Evolutionary conservation across 1,140 invertebrate species (phyloP), one percentile per base, ranked within the genome.

Genomic region (Oncopeltus fasciatus): DNA sequence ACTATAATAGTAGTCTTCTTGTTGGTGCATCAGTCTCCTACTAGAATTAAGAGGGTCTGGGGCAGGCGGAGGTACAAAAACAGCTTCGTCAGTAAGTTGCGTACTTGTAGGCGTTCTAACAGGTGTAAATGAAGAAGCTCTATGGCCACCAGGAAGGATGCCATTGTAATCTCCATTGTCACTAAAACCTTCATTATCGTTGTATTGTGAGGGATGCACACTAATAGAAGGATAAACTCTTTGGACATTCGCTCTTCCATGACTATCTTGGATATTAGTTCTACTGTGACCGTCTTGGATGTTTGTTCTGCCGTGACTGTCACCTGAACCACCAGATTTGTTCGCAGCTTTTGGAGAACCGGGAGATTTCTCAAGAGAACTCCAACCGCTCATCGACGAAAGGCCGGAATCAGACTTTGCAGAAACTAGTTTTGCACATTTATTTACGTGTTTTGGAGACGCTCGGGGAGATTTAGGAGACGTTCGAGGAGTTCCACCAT

Each of bases 331-430:
- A 14, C 18, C 20, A 26, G 21, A 58, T 57, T 60, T 51, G 27
- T 53, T 27, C 43, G 28, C 38, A 26, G 60, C 24, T 66, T 80
- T 80, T 0, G 86, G 84, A 1, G 84, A 88, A 57, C 83, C 83
- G 12, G 86, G 87, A 28, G 87, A 88, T 75, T 90, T 90, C 73
- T 90, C 87, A 65, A 88, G 72, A 71, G 83, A 88, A 11, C 86
- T 89, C 82, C 87, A 89, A 16, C 69, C 70, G 26, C 86, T 90
- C 81, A 90, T 86, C 14, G 88, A 90, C 0, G 87, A 90, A 46
- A 91, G 73, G 1, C 87, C 87, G 1, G 87, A 90, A 74, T 92
- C 88, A 8, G 86, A 89, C 71, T 87, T 88, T 4, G 82, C 82
- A 29, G 83, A 76, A 14, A 82, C 80, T 56, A 85, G 84, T 70